Percentiles rank a stretch among this genome's conserved stretches.
These are phyloP conservation scores for Uria aalge DNA, from an alignment of 2,113 vertebrate species.

Conservation along the genomic window DNA sequence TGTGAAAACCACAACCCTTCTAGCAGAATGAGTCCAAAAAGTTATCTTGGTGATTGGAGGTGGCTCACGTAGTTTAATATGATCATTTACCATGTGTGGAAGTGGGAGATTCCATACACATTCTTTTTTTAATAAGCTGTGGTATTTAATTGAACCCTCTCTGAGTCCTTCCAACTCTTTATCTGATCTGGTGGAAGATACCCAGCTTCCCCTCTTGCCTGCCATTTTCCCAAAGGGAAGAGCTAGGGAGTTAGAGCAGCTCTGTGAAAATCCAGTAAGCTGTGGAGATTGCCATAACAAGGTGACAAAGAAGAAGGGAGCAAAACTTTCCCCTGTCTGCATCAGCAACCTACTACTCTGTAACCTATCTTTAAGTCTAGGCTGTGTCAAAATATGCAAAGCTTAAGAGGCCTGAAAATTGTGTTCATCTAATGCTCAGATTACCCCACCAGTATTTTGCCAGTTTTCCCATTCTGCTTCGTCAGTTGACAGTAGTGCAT, in stretches of 20 bases:
- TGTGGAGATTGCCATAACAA: background rate
- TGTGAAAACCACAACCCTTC: background rate
- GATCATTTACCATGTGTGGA: fast-evolving
- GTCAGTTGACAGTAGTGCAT: background rate
- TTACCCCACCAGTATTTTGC: background rate
- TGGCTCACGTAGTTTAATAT: background rate
- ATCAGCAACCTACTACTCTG: background rate
- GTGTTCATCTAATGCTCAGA: background rate
- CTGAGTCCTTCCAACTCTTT: background rate
- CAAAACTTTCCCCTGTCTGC: background rate
- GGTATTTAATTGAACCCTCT: background rate
- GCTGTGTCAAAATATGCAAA: background rate
- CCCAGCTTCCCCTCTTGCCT: background rate
- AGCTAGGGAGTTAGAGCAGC: background rate
- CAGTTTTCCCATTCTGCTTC: background rate
- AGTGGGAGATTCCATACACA: background rate
- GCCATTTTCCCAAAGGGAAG: background rate
- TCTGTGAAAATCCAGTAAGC: background rate
- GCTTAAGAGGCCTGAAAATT: background rate
- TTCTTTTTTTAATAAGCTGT: background rate
- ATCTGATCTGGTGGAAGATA: background rate
- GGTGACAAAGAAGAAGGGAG: background rate
- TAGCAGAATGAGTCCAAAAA: background rate
- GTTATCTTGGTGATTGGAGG: background rate
- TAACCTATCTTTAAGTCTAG: background rate